Conservation (phyloP, 2,113 vertebrate genomes). For the Pluvianellus socialis region DNA sequence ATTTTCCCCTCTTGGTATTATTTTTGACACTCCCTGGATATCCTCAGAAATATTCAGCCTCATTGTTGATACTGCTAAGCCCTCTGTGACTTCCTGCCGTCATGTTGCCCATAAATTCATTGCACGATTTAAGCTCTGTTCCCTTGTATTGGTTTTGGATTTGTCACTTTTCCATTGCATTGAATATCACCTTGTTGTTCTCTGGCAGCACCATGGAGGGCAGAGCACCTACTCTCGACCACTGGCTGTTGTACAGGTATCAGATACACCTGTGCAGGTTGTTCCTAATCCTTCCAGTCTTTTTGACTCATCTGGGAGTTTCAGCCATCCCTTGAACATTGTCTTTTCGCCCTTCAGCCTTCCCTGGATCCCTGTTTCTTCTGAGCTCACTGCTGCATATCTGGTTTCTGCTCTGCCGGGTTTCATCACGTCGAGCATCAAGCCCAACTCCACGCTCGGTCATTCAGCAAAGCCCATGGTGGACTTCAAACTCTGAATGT, state of each 20-base stretch:
- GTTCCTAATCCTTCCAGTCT: not conserved
- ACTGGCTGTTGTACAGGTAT: not conserved
- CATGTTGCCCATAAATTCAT: not conserved
- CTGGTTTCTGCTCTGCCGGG: not conserved
- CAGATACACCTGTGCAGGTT: not conserved
- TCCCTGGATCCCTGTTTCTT: not conserved
- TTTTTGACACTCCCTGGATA: not conserved
- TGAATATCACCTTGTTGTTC: not conserved
- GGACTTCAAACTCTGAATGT: slow-evolving; percentile 24
- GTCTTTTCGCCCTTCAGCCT: not conserved
- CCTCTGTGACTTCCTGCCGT: not conserved
- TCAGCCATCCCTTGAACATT: not conserved
- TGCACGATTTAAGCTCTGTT: not conserved
- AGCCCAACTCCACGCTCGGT: not conserved
- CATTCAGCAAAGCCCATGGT: not conserved
- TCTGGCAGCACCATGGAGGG: not conserved
- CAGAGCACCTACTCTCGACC: not conserved
- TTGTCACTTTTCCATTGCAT: not conserved
- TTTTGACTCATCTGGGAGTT: not conserved
- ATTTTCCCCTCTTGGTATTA: not conserved
- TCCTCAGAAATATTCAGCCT: not conserved
- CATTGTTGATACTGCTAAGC: not conserved
- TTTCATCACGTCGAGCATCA: not conserved
- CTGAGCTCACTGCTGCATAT: not conserved
- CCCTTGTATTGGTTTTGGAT: not conserved